Base-by-base conservation (phyloP, 1,140 invertebrate genomes). In the Octopus sinensis region DNA sequence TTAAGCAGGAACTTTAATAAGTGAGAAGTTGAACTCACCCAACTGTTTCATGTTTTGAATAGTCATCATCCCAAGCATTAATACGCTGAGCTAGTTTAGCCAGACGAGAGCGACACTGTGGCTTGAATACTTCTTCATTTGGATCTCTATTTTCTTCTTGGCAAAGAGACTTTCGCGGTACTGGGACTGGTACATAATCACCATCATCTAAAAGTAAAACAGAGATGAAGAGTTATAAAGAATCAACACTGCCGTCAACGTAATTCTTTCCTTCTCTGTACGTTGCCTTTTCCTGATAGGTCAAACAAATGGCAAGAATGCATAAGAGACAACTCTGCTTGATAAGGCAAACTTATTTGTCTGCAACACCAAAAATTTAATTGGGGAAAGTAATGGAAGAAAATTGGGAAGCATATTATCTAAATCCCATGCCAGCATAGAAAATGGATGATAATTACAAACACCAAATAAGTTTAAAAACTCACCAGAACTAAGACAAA, bases 51-150 rank as follows among this genome's bases (percentile, higher is more conserved):
- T 73, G 68, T 6, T 73, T n/a, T 5, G 68, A 86, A 6, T 88
- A 81, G 79, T 90, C 88, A 86, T 90, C 89, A 62, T 89, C 89
- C 88, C 88, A 89, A 79, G 79, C 86, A 79, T 89, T 89, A 54
- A 90, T 89, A 68, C 83, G 84, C 17, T 86, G 80, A 5, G 88
- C 89, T 10, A 90, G 84, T 23, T 85, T 82, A 62, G 88, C 88
- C 54, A 90, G 83, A 73, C 89, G 79, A 51, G 80, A 83, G 71
- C 84, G 84, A 43, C 87, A 84, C 4, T 30, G 23, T 10, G 54
- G 68, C 23, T 54, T 13, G 9, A 76, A 51, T 54, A 54, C 51
- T n/a, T 79, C 75, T 68, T 79, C 68, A 4, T 78, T 76, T 73
- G 51, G 54, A 13, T 81, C 54, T 53, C 79, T 80, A 13, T 79